Base-by-base conservation (phyloP, 1,140 invertebrate species). In the Bombus soroeensis region DNA sequence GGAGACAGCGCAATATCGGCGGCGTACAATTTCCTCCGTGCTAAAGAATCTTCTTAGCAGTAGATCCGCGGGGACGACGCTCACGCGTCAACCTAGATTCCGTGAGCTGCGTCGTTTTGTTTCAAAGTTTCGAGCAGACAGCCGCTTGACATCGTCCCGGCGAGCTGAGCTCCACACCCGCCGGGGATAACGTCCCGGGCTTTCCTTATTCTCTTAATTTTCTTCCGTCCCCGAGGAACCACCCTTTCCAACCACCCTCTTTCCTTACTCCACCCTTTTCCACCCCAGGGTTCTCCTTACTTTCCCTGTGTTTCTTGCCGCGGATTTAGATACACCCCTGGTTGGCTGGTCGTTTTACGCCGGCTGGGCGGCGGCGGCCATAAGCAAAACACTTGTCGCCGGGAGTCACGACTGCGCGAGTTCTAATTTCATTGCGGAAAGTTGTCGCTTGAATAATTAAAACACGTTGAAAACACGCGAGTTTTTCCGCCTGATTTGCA, bases 381-480 rank as follows among this genome's bases (percentile, higher is more conserved):
- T 93, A 92, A 92, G 93, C 92, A 93, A 94, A 94, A 94, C 94
- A 94, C 90, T 93, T 92, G 93, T 93, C 91, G 90, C 91, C 81
- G 89, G 88, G 87, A 93, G 93, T 94, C 93, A 91, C 91, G 90
- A 93, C 89, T 91, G 90, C 87, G 90, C 91, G 88, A 91, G 91
- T 95, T 91, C 93, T 95, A 95, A 95, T 94, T 94, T 95, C 94
- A 94, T 94, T 94, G 93, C 93, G 88, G 87, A 94, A 94, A 95
- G 92, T 95, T 94, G 94, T 94, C 93, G 92, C 90, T 92, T 94
- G 94, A 95, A 95, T 95, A 94, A 95, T 94, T 95, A 94, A 94
- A 93, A 91, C 88, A 93, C 92, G 92, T 88, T 92, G 93, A 92
- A 93, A 93, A 93, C 93, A 94, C 93, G 92, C 91, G 89, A 92